These are phyloP conservation scores for Caenorhabditis brenneri DNA, from an alignment of 1,140 invertebrate genomes.

Conservation along the genomic window DNA sequence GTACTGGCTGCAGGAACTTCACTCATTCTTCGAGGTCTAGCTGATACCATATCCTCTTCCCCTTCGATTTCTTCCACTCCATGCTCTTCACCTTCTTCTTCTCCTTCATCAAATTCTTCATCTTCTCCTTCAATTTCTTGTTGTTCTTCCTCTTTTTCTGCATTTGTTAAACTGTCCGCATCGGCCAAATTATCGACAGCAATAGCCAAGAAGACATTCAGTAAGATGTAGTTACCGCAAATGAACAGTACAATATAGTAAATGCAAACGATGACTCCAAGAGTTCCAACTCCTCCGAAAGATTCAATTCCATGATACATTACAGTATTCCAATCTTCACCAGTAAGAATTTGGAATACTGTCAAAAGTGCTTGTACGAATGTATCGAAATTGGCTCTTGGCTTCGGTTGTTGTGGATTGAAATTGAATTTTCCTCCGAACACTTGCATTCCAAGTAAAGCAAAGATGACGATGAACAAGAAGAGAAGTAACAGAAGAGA, in stretches of 20 bases:
- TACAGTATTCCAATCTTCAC: slow-evolving; percentile 99
- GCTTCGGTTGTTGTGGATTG: slow-evolving; percentile 73
- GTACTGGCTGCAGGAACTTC: slow-evolving; percentile 84
- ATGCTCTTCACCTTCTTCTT: slow-evolving; percentile 64
- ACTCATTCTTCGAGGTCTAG: slow-evolving; percentile 85
- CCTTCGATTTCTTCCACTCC: slow-evolving; percentile 45
- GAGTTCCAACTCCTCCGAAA: slow-evolving; percentile 86
- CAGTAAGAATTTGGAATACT: slow-evolving; percentile 89
- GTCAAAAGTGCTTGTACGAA: slow-evolving; percentile 77
- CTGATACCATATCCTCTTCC: slow-evolving; percentile 72
- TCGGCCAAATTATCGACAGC: slow-evolving; percentile 99
- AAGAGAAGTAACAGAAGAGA: slow-evolving; percentile 94
- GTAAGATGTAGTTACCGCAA: slow-evolving; percentile 92
- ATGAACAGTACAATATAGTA: slow-evolving; percentile 99
- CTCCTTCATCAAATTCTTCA: slow-evolving; percentile 72
- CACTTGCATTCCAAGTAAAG: slow-evolving; percentile 87
- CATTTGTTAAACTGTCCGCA: slow-evolving; percentile 89
- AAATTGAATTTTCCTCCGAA: slow-evolving; percentile 78
- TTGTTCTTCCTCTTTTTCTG: slow-evolving; percentile 82
- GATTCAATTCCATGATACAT: slow-evolving; percentile 97
- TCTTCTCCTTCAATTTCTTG: slow-evolving; percentile 69
- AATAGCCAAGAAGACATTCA: slow-evolving; percentile 99
- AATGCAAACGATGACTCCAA: slow-evolving; percentile 87
- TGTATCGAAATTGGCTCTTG: slow-evolving; percentile 77
- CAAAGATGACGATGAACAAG: slow-evolving; percentile 99